Conservation (phyloP, 2,113 vertebrate genomes). For the Anseranas semipalmata region DNA sequence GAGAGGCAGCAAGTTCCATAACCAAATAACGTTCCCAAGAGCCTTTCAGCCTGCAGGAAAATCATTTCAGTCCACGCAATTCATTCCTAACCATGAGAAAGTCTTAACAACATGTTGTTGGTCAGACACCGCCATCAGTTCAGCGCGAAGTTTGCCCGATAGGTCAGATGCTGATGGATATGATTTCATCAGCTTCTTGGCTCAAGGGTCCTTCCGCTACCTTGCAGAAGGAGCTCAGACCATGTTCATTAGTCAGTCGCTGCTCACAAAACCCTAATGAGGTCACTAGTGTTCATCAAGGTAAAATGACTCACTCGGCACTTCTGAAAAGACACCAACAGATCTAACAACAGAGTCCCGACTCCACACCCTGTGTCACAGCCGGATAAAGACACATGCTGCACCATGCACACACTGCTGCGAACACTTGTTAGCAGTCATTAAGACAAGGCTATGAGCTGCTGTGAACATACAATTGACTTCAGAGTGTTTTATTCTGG, state of each 20-base stretch:
- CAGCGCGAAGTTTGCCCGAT: not conserved
- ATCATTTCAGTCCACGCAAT: not conserved
- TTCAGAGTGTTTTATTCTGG: not conserved
- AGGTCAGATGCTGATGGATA: not conserved
- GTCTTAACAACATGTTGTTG: not conserved
- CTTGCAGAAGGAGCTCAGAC: not conserved
- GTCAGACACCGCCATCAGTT: not conserved
- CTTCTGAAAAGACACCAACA: not conserved
- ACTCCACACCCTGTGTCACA: not conserved
- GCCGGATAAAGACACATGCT: not conserved
- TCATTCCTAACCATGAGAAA: not conserved
- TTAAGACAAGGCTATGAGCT: not conserved
- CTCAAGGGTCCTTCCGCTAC: not conserved
- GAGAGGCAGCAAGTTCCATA: not conserved
- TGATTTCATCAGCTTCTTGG: not conserved
- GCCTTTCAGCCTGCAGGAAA: not conserved
- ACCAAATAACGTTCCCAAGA: not conserved
- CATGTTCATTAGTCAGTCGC: accelerated
- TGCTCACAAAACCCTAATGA: not conserved
- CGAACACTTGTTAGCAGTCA: not conserved
- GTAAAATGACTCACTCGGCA: not conserved
- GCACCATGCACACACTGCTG: not conserved
- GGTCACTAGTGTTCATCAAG: not conserved
- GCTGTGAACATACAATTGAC: not conserved
- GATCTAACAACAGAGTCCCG: not conserved